Percentiles rank a stretch among this genome's conserved stretches.
phyloP scores from a whole-genome alignment of 2,888 invertebrate species.

The Therioaphis trifolii region DNA sequence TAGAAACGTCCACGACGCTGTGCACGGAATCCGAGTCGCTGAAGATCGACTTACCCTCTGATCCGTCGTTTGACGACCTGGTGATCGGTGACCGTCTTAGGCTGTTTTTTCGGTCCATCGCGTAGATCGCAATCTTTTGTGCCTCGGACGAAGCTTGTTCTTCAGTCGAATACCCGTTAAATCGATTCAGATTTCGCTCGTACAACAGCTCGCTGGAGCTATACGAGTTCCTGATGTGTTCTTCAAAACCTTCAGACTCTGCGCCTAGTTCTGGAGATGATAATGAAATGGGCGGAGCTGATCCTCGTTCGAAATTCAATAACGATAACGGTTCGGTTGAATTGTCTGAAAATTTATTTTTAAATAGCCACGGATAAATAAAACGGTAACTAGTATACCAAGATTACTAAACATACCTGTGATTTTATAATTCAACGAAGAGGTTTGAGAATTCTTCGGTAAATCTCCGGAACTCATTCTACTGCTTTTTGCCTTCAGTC shows the following conservation, averaged over 20 bases:
- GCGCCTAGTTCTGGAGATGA: constrained; percentile 82
- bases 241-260: constrained; percentile 72
- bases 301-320: constrained; percentile 65
- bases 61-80: constrained; percentile 65
- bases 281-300: constrained; percentile 83
- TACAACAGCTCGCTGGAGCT: constrained; percentile 86
- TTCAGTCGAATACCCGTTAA: constrained; percentile 81
- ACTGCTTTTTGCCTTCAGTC: constrained; percentile 3
- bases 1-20: constrained; percentile 27
- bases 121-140: constrained; percentile 49
- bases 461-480: neutral
- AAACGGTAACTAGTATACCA: neutral
- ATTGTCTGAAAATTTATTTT: constrained; percentile 39
- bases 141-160: constrained; percentile 72
- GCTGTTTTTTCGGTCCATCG: constrained; percentile 54
- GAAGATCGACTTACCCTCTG: constrained; percentile 55
- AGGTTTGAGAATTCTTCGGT: neutral
- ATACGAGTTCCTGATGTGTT: constrained; percentile 77
- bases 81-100: constrained; percentile 17
- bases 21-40: constrained; percentile 46
- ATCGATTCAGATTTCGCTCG: constrained; percentile 83
- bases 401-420: constrained; percentile 3
- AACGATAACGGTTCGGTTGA: constrained; percentile 24
- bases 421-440: constrained; percentile 11
- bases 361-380: neutral